Conservation (phyloP, 2,888 invertebrate species). For the Cosmia pyralina region DNA sequence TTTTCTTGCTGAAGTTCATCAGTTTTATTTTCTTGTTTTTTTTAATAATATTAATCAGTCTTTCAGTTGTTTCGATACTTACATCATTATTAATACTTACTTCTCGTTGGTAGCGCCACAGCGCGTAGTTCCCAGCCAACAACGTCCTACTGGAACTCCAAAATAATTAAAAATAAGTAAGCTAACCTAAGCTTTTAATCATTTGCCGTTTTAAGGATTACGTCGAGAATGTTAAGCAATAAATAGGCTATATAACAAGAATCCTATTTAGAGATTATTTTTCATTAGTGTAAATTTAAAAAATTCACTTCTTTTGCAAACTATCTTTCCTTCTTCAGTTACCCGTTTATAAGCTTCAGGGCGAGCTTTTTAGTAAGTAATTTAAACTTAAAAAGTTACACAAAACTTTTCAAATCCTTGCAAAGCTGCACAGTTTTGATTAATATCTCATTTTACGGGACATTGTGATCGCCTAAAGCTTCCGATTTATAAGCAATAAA, state of each 20-base stretch:
- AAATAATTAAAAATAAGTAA: too few relatives aligned
- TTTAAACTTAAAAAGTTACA: neutral
- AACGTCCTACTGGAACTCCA: neutral
- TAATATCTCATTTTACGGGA: neutral
- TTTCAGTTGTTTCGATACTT: neutral
- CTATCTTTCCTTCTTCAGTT: too few relatives aligned
- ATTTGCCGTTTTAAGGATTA: neutral
- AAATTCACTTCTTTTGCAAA: neutral
- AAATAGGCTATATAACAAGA: too few relatives aligned
- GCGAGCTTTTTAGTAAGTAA: neutral
- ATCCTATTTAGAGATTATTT: neutral
- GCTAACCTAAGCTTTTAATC: too few relatives aligned
- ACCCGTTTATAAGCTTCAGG: neutral
- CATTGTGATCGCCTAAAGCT: neutral
- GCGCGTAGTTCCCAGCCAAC: neutral
- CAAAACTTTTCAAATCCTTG: neutral
- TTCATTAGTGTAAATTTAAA: neutral
- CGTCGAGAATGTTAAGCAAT: neutral
- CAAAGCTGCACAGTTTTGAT: neutral
- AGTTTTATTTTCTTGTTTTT: neutral
- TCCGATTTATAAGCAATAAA: neutral
- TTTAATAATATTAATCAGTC: too few relatives aligned
- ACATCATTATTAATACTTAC: constrained; percentile 19
- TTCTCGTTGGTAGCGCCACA: neutral
- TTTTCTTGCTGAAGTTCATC: neutral